Evolutionary conservation across 2,888 invertebrate species (phyloP).

Genomic region (Orthosia gothica): DNA sequence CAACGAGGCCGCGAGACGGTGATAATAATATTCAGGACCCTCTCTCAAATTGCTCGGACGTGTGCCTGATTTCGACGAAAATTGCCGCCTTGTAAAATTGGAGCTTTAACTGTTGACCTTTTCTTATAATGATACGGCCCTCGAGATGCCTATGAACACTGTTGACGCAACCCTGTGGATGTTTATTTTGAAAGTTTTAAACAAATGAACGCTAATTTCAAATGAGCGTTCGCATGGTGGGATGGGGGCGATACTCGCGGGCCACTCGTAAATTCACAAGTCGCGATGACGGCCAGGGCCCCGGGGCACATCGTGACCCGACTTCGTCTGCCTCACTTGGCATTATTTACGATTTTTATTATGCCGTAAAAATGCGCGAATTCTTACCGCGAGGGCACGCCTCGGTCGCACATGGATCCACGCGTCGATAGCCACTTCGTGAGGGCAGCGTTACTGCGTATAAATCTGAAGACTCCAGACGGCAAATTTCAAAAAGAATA

Average conservation of each 20-base stretch:
- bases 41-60: constrained; percentile 83
- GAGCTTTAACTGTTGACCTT: constrained; percentile 80
- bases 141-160: constrained; percentile 63
- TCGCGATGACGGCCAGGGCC: constrained; percentile 85
- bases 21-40: constrained; percentile 83
- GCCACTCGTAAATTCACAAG: constrained; percentile 86
- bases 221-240: constrained; percentile 77
- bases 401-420: constrained; percentile 87
- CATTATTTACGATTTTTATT: constrained; percentile 90
- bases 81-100: constrained; percentile 78
- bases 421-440: constrained; percentile 87
- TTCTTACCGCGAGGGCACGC: constrained; percentile 84
- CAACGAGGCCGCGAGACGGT: constrained; percentile 74
- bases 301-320: constrained; percentile 88
- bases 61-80: constrained; percentile 79
- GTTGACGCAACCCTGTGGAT: constrained; percentile 61
- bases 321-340: constrained; percentile 84
- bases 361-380: constrained; percentile 89
- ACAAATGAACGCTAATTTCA: constrained; percentile 72
- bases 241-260: constrained; percentile 78
- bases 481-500: constrained; percentile 66
- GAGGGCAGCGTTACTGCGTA: constrained; percentile 77
- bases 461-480: constrained; percentile 64
- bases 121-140: constrained; percentile 74
- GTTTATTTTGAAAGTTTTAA: constrained; percentile 54